Conservation (phyloP, 2,113 vertebrate species). For the Paramisgurnus dabryanus region DNA sequence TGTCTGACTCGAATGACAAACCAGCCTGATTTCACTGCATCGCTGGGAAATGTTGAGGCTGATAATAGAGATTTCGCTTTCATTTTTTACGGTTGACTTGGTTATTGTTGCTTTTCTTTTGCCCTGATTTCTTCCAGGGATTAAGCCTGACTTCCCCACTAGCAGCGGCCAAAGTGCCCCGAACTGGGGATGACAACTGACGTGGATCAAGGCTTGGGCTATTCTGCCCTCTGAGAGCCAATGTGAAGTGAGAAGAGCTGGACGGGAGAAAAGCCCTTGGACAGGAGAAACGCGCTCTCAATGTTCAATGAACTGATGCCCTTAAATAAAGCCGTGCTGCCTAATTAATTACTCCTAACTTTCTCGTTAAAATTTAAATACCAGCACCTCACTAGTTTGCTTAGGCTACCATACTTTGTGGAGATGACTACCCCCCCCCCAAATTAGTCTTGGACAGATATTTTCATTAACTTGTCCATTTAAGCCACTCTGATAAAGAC, state of each 20-base stretch:
- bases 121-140: slow-evolving; percentile 96
- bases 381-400: background rate
- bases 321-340: slow-evolving; percentile 76
- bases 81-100: slow-evolving; percentile 99
- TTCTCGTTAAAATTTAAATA: slow-evolving; percentile 61
- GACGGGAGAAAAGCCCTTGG: slow-evolving; percentile 65
- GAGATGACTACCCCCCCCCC: slow-evolving; percentile 9
- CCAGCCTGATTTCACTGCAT: slow-evolving; percentile 95
- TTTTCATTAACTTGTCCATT: no score
- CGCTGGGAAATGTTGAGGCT: slow-evolving; percentile 96
- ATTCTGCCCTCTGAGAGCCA: slow-evolving; percentile 86
- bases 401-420: slow-evolving; percentile 34
- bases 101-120: slow-evolving; percentile 99
- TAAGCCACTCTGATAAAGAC: no score
- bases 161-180: slow-evolving; percentile 96
- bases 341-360: slow-evolving; percentile 84
- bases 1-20: slow-evolving; percentile 99
- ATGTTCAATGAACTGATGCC: slow-evolving; percentile 76
- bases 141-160: slow-evolving; percentile 99
- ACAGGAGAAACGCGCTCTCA: slow-evolving; percentile 73
- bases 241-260: slow-evolving; percentile 83
- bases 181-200: slow-evolving; percentile 96
- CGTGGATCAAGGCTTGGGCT: slow-evolving; percentile 91
- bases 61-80: slow-evolving; percentile 99
- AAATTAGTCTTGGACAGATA: background rate